Percentiles rank a stretch among this genome's conserved stretches.
Evolutionary conservation across 2,113 vertebrate genomes (phyloP).

Genomic region (Microcebus tavaratra): DNA sequence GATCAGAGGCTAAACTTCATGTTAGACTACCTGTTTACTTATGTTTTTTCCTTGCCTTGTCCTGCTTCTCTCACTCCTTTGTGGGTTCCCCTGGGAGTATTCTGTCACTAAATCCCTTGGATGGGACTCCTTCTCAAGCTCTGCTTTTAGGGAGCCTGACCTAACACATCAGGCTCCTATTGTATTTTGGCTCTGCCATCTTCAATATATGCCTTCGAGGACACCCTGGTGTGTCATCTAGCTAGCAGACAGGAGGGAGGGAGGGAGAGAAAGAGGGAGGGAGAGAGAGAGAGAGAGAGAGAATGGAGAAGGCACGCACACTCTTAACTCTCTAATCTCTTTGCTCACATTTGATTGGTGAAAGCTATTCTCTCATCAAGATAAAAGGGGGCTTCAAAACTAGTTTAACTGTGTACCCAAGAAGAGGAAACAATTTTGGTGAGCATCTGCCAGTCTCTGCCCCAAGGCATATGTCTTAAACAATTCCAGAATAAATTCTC

Average conservation of each 20-base stretch:
- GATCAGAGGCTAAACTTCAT: background rate
- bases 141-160: background rate
- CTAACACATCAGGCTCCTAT: background rate
- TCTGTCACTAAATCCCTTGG: background rate
- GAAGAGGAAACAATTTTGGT: conserved; percentile 51
- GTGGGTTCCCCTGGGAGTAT: background rate
- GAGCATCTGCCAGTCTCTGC: background rate
- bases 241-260: background rate
- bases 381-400: conserved; percentile 10
- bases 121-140: background rate
- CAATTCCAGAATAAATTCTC: conserved; percentile 49
- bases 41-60: background rate
- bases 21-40: background rate
- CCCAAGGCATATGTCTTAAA: conserved; percentile 21
- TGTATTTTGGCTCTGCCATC: background rate
- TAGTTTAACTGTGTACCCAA: background rate
- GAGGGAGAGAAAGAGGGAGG: background rate
- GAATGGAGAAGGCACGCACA: background rate
- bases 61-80: background rate
- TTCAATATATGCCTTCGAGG: background rate
- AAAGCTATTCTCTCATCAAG: conserved; percentile 28
- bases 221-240: background rate
- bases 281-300: fast-evolving
- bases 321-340: background rate
- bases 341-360: background rate